Evolutionary conservation across 1,140 invertebrate genomes (phyloP).

Genomic region (Tyrophagus putrescentiae): DNA sequence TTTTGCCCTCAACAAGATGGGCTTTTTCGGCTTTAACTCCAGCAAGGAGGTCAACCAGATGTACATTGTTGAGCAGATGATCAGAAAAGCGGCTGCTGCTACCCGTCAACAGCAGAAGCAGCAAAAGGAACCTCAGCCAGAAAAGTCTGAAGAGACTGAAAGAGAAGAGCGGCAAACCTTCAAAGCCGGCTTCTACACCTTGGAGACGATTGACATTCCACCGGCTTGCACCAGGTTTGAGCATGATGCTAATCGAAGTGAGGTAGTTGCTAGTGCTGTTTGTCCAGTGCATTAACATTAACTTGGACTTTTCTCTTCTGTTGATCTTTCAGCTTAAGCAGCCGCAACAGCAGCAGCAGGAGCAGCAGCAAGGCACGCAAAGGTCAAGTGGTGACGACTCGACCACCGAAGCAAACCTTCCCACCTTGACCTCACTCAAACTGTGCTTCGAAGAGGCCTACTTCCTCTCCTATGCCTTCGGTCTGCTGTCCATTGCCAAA

Average conservation of each 20-base stretch:
- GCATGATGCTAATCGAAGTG: constrained; percentile 1
- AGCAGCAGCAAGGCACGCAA: neutral
- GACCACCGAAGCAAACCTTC: neutral
- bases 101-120: neutral
- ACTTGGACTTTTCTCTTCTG: neutral
- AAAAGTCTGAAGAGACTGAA: neutral
- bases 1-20: constrained; percentile 11
- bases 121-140: neutral
- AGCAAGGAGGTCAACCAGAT: neutral
- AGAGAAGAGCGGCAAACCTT: constrained; percentile 2
- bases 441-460: constrained; percentile 3
- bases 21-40: constrained; percentile 19
- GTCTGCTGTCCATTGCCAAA: neutral
- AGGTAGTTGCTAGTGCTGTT: neutral
- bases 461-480: constrained; percentile 15
- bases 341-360: neutral
- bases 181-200: neutral
- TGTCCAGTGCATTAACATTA: neutral
- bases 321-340: neutral
- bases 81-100: neutral
- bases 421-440: constrained; percentile 17
- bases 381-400: neutral
- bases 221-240: neutral
- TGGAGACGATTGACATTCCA: neutral
- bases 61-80: neutral